phyloP scores from a whole-genome alignment of 1,140 invertebrate genomes.

The Phortica variegata region DNA sequence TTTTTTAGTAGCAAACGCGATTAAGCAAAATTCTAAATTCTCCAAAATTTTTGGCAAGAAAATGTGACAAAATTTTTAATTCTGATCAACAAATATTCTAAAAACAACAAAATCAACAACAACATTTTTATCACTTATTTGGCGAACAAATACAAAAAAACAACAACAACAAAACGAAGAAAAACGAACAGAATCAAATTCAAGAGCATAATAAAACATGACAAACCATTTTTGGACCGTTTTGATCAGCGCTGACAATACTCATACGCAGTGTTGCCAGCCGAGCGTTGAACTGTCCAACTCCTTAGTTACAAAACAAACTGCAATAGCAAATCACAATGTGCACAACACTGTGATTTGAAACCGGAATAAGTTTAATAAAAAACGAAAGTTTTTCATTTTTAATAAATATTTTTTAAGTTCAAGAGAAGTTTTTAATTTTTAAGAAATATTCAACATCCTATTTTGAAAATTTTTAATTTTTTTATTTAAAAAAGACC shows the following conservation, averaged over 20 bases:
- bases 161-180: slow-evolving; percentile 11
- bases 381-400: slow-evolving; percentile 19
- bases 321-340: slow-evolving; percentile 40
- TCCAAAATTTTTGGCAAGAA: slow-evolving; percentile 26
- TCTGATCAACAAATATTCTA: slow-evolving; percentile 32
- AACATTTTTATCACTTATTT: slow-evolving; percentile 57
- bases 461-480: slow-evolving; percentile 34
- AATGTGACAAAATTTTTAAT: slow-evolving; percentile 17
- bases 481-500: slow-evolving; percentile 36
- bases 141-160: slow-evolving; percentile 28
- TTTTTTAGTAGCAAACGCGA: slow-evolving; percentile 54
- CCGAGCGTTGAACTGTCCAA: slow-evolving; percentile 8
- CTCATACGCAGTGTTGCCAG: not conserved
- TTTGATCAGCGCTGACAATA: not conserved
- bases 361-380: slow-evolving; percentile 32
- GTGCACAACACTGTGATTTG: slow-evolving; percentile 34
- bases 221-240: slow-evolving; percentile 14
- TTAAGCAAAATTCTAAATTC: slow-evolving; percentile 38
- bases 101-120: slow-evolving; percentile 22
- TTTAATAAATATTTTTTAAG: not conserved
- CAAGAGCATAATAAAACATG: not conserved
- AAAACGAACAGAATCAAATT: slow-evolving; percentile 7
- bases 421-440: slow-evolving; percentile 8
- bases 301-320: slow-evolving; percentile 34
- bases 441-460: not conserved